These are phyloP conservation scores for Chironomus tentans DNA, from an alignment of 2,888 invertebrate genomes.

Conservation along the genomic window DNA sequence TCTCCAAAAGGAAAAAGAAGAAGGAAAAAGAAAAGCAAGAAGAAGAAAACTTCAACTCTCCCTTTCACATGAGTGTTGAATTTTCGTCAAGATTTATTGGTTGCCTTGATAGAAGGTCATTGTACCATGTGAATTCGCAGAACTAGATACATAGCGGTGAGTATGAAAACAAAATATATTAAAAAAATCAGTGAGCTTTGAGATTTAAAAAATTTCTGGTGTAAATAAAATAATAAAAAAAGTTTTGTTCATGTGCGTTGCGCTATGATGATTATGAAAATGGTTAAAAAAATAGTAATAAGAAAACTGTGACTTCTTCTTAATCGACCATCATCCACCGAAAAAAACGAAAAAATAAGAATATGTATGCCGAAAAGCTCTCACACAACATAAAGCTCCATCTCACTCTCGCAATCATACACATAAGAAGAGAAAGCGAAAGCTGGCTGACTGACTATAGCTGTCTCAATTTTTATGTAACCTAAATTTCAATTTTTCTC, in stretches of 20 bases:
- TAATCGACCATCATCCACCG: no score
- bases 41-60: background rate
- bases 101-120: constrained; percentile 25
- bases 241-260: no score
- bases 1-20: background rate
- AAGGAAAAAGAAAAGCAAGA: no score
- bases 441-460: background rate
- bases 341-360: no score
- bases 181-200: no score
- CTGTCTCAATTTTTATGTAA: constrained; percentile 1
- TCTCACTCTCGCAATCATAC: background rate
- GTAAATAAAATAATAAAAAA: no score
- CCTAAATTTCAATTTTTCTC: background rate
- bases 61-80: constrained; percentile 9
- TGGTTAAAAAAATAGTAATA: background rate
- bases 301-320: background rate
- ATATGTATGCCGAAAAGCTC: no score
- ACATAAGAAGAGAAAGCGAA: constrained; percentile 9
- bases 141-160: background rate
- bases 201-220: no score
- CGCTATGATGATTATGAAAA: no score
- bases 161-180: background rate
- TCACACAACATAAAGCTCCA: background rate
- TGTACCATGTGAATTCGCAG: constrained; percentile 21
- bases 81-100: constrained; percentile 8